Percentiles rank a stretch among this genome's conserved stretches.
Evolutionary conservation across 2,113 vertebrate species (phyloP).

Genomic region (Lynx canadensis): DNA sequence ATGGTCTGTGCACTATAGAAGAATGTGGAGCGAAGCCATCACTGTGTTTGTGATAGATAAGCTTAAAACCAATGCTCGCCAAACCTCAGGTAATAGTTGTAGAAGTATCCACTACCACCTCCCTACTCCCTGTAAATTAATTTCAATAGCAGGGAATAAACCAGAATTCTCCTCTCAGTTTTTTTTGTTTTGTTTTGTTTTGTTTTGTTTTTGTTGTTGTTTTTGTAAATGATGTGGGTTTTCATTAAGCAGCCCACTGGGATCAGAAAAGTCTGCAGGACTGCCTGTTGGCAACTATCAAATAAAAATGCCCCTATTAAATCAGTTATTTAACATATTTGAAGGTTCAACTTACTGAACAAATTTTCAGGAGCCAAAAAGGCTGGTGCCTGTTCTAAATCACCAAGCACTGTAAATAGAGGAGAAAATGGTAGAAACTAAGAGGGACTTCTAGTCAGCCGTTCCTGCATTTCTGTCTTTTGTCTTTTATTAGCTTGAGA

Average conservation of each 20-base stretch:
- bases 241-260: conserved; percentile 37
- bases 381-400: not conserved
- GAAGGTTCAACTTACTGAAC: not conserved
- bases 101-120: not conserved
- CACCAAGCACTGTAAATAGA: not conserved
- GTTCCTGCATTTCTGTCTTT: not conserved
- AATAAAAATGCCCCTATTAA: not conserved
- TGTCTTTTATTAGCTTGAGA: not conserved
- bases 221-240: not conserved
- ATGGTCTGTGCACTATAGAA: no score
- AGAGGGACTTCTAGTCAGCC: not conserved
- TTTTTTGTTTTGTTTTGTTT: no score
- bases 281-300: not conserved
- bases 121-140: not conserved
- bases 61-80: not conserved
- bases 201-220: no score
- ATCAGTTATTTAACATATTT: not conserved
- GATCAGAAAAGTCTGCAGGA: not conserved
- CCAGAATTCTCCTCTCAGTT: not conserved
- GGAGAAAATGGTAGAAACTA: not conserved
- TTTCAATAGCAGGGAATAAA: not conserved
- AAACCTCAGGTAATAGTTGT: not conserved
- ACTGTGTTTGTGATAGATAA: not conserved
- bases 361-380: not conserved
- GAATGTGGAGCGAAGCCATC: not conserved